phyloP scores from a whole-genome alignment of 2,888 invertebrate species.

The Plutella xylostella region DNA sequence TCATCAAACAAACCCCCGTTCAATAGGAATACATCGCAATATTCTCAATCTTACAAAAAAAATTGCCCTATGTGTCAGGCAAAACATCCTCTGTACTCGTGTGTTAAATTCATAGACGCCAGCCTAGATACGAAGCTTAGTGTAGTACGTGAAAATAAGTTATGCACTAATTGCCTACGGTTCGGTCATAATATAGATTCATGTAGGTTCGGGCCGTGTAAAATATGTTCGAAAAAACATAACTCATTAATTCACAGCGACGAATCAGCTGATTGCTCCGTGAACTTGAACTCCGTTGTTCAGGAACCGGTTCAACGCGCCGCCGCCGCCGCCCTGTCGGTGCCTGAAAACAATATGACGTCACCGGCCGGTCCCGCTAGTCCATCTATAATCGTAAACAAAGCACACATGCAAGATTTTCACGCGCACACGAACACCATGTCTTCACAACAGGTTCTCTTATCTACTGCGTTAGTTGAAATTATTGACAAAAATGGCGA shows the following conservation, averaged over 20 bases:
- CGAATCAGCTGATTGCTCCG: neutral
- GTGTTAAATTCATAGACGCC: conserved; percentile 5
- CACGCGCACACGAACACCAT: neutral
- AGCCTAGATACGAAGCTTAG: neutral
- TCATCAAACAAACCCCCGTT: too few species aligned
- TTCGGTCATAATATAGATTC: neutral
- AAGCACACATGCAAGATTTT: neutral
- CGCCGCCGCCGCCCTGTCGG: neutral
- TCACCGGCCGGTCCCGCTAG: neutral
- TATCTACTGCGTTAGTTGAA: neutral
- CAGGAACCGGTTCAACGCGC: neutral
- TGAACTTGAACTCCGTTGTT: neutral
- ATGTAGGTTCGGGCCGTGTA: conserved; percentile 7
- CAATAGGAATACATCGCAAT: neutral
- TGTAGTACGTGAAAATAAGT: conserved; percentile 7
- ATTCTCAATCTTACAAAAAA: neutral
- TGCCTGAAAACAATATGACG: neutral
- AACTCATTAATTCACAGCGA: conserved; percentile 13
- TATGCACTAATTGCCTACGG: conserved; percentile 14
- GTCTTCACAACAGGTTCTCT: neutral
- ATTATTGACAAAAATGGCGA: neutral
- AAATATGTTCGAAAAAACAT: conserved; percentile 8
- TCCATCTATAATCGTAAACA: neutral
- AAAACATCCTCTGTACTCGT: conserved; percentile 6
- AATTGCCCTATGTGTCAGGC: conserved; percentile 7